These are phyloP conservation scores for Darevskia mixta DNA, from an alignment of 2,797 vertebrate species.

Conservation along the genomic window DNA sequence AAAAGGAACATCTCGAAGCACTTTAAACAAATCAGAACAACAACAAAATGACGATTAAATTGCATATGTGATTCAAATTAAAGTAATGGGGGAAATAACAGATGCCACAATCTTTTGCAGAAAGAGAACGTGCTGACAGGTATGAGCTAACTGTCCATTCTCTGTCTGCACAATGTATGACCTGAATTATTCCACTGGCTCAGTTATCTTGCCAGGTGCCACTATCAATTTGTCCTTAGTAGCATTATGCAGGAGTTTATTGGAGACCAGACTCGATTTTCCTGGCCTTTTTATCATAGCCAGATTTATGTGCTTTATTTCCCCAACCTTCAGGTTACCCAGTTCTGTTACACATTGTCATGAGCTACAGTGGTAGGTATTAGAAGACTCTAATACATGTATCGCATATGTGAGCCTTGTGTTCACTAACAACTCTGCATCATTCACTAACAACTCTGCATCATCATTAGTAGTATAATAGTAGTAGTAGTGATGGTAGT, in stretches of 20 bases:
- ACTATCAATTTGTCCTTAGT: slow-evolving; percentile 37
- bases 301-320: slow-evolving; percentile 21
- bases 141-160: slow-evolving; percentile 4
- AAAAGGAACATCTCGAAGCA: neutral
- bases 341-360: neutral
- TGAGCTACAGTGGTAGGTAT: neutral
- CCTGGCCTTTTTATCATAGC: slow-evolving; percentile 9
- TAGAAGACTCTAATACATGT: neutral
- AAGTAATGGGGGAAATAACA: neutral
- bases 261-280: slow-evolving; percentile 15
- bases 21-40: slow-evolving; percentile 11
- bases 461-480: neutral
- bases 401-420: neutral
- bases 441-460: neutral
- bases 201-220: slow-evolving; percentile 35
- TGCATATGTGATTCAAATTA: slow-evolving; percentile 7
- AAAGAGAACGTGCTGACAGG: slow-evolving; percentile 12
- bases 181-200: slow-evolving; percentile 38
- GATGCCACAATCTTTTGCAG: neutral
- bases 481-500: neutral
- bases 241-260: slow-evolving; percentile 36
- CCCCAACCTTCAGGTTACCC: neutral
- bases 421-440: neutral
- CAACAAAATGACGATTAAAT: neutral
- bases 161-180: slow-evolving; percentile 8